Evolutionary conservation across 1,140 invertebrate species (phyloP).

Genomic region (Amphibalanus amphitrite): DNA sequence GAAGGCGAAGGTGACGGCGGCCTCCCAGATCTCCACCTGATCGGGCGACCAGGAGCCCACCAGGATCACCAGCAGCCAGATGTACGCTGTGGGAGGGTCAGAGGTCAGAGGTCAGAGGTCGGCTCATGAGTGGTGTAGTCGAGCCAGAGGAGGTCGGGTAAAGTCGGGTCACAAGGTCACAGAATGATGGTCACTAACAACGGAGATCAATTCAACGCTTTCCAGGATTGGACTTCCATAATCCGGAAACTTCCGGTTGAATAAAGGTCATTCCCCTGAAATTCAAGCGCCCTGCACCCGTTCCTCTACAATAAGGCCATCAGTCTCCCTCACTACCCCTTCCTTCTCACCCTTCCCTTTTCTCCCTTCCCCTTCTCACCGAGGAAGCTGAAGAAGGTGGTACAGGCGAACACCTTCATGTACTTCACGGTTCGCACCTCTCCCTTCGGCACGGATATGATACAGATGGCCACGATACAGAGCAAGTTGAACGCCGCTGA

Average conservation of each 20-base stretch:
- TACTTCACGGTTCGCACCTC: slow-evolving; percentile 33
- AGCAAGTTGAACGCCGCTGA: slow-evolving; percentile 46
- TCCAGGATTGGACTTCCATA: too few relatives aligned
- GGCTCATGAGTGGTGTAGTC: background rate
- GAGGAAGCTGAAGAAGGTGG: slow-evolving; percentile 12
- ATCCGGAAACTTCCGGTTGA: too few relatives aligned
- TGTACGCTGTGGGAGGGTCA: slow-evolving; percentile 33
- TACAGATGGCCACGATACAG: slow-evolving; percentile 38
- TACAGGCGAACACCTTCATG: slow-evolving; percentile 26
- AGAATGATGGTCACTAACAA: too few relatives aligned
- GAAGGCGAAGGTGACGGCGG: slow-evolving; percentile 38
- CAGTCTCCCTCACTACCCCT: too few relatives aligned
- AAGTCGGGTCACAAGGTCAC: too few relatives aligned
- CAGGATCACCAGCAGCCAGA: slow-evolving; percentile 44
- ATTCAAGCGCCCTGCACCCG: too few relatives aligned
- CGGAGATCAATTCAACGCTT: too few relatives aligned
- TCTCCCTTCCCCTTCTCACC: background rate
- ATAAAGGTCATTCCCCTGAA: too few relatives aligned
- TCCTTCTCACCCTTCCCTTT: too few relatives aligned
- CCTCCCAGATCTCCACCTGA: slow-evolving; percentile 42
- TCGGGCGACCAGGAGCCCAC: slow-evolving; percentile 23
- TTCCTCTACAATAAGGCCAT: too few relatives aligned
- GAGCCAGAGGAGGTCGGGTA: too few relatives aligned
- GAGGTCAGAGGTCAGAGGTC: slow-evolving; percentile 14
- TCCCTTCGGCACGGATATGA: slow-evolving; percentile 32